Conservation (phyloP, 2,113 vertebrate genomes). For the Microcebus lehilahytsara region DNA sequence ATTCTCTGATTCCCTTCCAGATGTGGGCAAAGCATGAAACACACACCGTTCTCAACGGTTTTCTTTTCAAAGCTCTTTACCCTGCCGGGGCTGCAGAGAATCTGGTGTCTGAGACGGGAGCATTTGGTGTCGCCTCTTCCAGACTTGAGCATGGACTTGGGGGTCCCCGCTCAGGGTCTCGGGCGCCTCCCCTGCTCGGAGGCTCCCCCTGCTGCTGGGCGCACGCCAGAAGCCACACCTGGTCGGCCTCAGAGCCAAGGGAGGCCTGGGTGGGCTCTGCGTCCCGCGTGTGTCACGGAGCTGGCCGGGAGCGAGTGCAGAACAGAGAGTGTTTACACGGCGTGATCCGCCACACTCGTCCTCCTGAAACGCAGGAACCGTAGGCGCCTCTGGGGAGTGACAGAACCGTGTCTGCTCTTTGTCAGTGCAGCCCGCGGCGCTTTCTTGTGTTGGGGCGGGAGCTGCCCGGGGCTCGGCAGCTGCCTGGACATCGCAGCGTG, state of each 20-base stretch:
- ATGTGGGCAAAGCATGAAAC: no score
- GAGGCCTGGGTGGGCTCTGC: not conserved
- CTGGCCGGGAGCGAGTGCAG: rapidly evolving
- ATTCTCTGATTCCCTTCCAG: no score
- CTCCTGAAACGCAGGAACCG: not conserved
- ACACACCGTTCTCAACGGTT: not conserved
- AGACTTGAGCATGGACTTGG: not conserved
- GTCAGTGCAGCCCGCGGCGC: not conserved
- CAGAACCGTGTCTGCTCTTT: rapidly evolving
- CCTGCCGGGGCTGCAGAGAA: not conserved
- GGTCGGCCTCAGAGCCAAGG: not conserved
- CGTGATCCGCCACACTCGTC: rapidly evolving
- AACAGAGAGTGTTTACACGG: rapidly evolving
- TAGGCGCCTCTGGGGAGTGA: rapidly evolving
- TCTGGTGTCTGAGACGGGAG: no score
- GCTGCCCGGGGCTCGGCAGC: not conserved
- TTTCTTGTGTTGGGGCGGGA: not conserved
- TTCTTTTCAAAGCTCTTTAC: not conserved
- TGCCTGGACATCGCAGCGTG: rapidly evolving
- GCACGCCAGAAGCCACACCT: not conserved
- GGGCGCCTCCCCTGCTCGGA: rapidly evolving
- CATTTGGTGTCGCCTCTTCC: not conserved
- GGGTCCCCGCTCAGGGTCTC: not conserved
- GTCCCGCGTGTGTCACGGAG: rapidly evolving
- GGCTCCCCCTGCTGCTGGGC: no score